Evolutionary conservation across 2,888 invertebrate species (phyloP), one percentile per base, ranked within the genome.

Genomic region (Diloba caeruleocephala): DNA sequence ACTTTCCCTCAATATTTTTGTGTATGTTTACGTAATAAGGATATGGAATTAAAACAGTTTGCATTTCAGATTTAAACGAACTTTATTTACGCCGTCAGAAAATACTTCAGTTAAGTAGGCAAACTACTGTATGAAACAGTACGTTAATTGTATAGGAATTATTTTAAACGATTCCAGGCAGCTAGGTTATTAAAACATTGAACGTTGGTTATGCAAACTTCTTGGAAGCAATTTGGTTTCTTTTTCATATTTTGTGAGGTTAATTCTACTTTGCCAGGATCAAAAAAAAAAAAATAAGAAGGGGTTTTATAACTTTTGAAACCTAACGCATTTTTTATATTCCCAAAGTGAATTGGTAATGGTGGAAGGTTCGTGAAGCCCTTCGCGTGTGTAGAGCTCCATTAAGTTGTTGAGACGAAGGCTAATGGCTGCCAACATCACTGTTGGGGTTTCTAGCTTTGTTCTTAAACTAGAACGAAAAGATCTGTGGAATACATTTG

Each of bases 321-420:
- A n/a, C n/a, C n/a, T n/a, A n/a, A n/a, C n/a, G n/a, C n/a, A n/a
- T n/a, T 55, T 58, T 71, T 68, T 38, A 0, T 53, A 51, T 60
- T 67, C 71, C 66, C 73, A 75, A 76, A 75, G 76, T 53, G 74
- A 77, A 75, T 77, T 70, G 71, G 66, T 38, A 71, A 75, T 75
- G 69, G 52, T 51, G 57, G 49, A 57, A 60, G 60, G 60, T 65
- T 76, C 65, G 73, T 76, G 69, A 82, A 71, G 78, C 68, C 74
- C 31, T 58, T 74, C 64, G 66, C 70, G 76, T 66, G 68, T 75
- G 68, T 66, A 71, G 74, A 61, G 76, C 74, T 68, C 83, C 89
- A 91, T 92, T 90, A 92, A 81, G 88, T 85, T 80, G 87, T 92
- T 82, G 87, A 92, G 90, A 90, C 90, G 82, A 75, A 81, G 69